Base-by-base conservation (phyloP, 2,888 invertebrate genomes). In the Drosophila peninsularis region DNA sequence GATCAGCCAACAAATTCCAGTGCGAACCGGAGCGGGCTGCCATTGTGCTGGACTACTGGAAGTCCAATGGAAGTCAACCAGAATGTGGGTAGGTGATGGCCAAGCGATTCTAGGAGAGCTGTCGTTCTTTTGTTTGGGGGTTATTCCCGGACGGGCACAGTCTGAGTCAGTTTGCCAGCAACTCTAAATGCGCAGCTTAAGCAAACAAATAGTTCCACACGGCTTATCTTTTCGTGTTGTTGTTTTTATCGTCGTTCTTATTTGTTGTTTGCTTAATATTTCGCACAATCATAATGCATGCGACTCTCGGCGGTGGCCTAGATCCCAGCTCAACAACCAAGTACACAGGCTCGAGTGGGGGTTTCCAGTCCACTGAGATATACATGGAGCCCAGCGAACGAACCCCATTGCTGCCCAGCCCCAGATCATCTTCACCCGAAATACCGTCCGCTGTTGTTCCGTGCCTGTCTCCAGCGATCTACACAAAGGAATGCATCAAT, bases 401-500 rank as follows among this genome's bases (percentile, higher is more conserved):
- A 0, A 71, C 74, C 5, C 69, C 62, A 14, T 27, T 71, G 24
- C 50, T 82, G 52, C 17, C 42, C 13, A 34, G 57, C n/a, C 41
- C 10, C n/a, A 47, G 47, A 17, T 47, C 47, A 17, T 47, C 34
- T 10, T 34, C 34, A n/a, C 32, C 7, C 34, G 53, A n/a, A 9
- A 9, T 30, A 62, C 41, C 32, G 5, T 5, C 62, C 17, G 39
- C 42, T 34, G 13, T 7, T 21, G 13, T 6, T 14, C 27, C 27
- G 7, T 10, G 24, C 24, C 14, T 34, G 34, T 4, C 36, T 13
- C 45, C 62, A 14, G 39, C 54, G 3, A 58, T 66, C 44, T 62
- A 67, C 34, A 61, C 58, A 63, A 64, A 69, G 52, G 86, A 84
- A 34, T 88, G 80, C 44, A 71, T 79, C 24, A 82, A 90, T 79